phyloP scores from a whole-genome alignment of 1,140 invertebrate genomes.

The Bombus ignitus region DNA sequence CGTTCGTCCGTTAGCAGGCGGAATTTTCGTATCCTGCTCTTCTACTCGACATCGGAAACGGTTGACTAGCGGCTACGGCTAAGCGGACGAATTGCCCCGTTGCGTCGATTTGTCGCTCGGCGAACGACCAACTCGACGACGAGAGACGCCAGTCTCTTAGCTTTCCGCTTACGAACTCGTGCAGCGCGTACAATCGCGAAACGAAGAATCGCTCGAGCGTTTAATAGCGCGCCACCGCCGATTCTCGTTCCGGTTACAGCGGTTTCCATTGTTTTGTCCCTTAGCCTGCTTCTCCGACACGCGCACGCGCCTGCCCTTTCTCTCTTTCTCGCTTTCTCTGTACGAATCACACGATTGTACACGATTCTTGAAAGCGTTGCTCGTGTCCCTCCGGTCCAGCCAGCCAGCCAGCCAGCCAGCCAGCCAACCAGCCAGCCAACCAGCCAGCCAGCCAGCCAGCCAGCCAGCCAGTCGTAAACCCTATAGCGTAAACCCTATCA shows the following conservation, averaged over 20 bases:
- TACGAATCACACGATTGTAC: background rate
- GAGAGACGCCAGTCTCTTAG: slow-evolving; percentile 8
- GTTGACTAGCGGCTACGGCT: no score
- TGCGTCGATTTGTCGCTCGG: background rate
- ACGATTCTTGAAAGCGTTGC: slow-evolving; percentile 22
- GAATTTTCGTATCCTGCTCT: no score
- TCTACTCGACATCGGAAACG: no score
- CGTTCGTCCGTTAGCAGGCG: no score
- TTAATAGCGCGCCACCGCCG: slow-evolving; percentile 59
- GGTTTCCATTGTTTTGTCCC: slow-evolving; percentile 65
- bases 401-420: no score
- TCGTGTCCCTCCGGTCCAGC: background rate
- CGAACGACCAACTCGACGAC: background rate
- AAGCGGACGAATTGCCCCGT: no score
- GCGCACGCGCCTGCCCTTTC: slow-evolving; percentile 1
- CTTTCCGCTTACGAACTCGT: background rate
- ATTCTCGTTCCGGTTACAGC: slow-evolving; percentile 55
- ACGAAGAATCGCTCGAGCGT: slow-evolving; percentile 55
- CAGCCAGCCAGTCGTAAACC: slow-evolving; percentile 28
- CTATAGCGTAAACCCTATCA: slow-evolving; percentile 60
- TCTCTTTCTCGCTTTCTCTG: background rate
- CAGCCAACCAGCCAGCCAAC: background rate
- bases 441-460: background rate
- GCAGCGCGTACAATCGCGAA: background rate
- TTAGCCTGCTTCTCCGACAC: background rate